Base-by-base conservation (phyloP, 2,888 invertebrate genomes). In the Chrysolina americana region DNA sequence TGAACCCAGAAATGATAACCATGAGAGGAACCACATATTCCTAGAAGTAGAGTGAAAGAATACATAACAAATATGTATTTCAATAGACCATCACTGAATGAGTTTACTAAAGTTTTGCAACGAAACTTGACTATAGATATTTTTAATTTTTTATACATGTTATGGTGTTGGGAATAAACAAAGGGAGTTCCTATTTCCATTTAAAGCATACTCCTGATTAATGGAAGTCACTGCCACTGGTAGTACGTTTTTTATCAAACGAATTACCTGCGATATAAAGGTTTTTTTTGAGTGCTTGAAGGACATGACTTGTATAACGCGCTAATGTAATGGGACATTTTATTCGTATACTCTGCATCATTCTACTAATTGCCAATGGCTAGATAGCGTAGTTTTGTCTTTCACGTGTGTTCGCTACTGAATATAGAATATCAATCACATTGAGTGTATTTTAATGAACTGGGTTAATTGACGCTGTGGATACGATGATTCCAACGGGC, bases 301-400 rank as follows among this genome's bases (percentile, higher is more conserved):
- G 11, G 48, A 47, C 36, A 56, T 62, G 68, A 65, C 68, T 71
- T 71, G 59, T 71, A 65, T 68, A 71, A 71, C 59, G 47, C 56
- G 48, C 65, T 69, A 69, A 71, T 71, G 75, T 71, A 75, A 71
- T 69, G 71, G 65, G 69, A 75, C 65, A 75, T 75, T 75, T 71
- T 53, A 65, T 71, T 68, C 71, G 44, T 74, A 36, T 66, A 53
- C 53, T 53, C 17, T 59, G 68, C 28, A 71, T 65, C 69, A 69
- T 65, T 65, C 69, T 62, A 65, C 71, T 75, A 75, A 75, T 71
- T 75, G 71, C 69, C 62, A 28, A 50, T 19, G 66, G 28, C 21
- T 15, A 66, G 48, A 66, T 50, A 56, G 53, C n/a, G 41, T 41
- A 53, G 53, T 53, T 68, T 44, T 65, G 47, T 44, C 17, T 65